phyloP scores from a whole-genome alignment of 2,888 invertebrate genomes.

The Psylliodes chrysocephalus region DNA sequence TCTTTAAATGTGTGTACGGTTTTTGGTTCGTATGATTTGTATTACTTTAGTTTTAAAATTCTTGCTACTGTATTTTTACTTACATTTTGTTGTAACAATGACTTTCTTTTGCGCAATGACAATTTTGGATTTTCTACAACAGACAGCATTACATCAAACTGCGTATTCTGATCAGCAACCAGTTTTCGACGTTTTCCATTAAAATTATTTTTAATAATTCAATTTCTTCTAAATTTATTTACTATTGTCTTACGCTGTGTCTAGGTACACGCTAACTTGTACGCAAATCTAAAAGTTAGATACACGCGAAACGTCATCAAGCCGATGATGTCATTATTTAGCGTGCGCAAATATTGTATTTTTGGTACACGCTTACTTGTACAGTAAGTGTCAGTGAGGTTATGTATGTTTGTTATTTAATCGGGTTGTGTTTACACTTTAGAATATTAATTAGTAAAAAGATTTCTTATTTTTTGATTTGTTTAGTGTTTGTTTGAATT shows the following conservation, averaged over 20 bases:
- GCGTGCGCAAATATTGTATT: too few relatives aligned
- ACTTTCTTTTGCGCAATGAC: slow-evolving; percentile 13
- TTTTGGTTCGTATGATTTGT: slow-evolving; percentile 9
- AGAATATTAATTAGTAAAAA: too few relatives aligned
- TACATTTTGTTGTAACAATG: slow-evolving; percentile 22
- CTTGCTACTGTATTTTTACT: slow-evolving; percentile 11
- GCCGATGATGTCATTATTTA: too few relatives aligned
- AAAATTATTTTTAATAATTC: slow-evolving; percentile 30
- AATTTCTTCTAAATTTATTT: slow-evolving; percentile 26
- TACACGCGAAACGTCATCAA: too few relatives aligned
- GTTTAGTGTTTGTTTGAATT: too few relatives aligned
- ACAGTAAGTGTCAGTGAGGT: too few relatives aligned
- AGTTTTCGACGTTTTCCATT: slow-evolving; percentile 22
- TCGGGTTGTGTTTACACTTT: too few relatives aligned
- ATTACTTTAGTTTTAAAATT: slow-evolving; percentile 10
- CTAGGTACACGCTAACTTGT: too few relatives aligned
- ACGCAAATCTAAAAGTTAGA: too few relatives aligned
- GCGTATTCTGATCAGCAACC: slow-evolving; percentile 24
- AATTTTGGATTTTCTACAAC: slow-evolving; percentile 16
- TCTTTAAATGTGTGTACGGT: slow-evolving; percentile 13
- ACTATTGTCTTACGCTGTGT: slow-evolving; percentile 27
- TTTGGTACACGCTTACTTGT: too few relatives aligned
- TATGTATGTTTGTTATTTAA: too few relatives aligned
- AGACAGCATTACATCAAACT: slow-evolving; percentile 20
- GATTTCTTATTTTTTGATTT: too few relatives aligned